phyloP scores from a whole-genome alignment of 2,797 vertebrate species.

The Siniperca obscura region DNA sequence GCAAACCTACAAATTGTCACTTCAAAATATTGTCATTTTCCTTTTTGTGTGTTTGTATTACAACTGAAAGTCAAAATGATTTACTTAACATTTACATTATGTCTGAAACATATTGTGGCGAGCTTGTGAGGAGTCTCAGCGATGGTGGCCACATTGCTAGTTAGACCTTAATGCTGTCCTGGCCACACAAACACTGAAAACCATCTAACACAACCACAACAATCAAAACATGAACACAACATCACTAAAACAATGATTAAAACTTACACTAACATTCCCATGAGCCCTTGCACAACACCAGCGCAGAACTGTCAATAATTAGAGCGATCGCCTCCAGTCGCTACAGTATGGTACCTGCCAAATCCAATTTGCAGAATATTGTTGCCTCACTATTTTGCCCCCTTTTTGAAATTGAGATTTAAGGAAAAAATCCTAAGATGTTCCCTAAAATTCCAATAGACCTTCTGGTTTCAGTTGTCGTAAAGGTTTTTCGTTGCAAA shows the following conservation, averaged over 20 bases:
- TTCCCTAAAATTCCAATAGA: neutral
- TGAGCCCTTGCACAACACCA: too few relatives aligned
- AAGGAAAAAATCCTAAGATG: neutral
- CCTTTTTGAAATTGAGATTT: neutral
- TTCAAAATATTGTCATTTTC: neutral
- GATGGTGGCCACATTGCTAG: too few relatives aligned
- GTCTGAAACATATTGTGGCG: neutral
- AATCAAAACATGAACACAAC: too few relatives aligned
- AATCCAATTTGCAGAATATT: neutral
- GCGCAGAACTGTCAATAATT: too few relatives aligned
- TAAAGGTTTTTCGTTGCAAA: neutral
- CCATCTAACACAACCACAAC: too few relatives aligned
- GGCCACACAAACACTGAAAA: too few relatives aligned
- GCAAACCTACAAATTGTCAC: neutral
- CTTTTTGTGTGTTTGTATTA: conserved; percentile 5
- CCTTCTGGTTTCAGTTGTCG: neutral
- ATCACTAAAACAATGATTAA: too few relatives aligned
- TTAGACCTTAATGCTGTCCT: too few relatives aligned
- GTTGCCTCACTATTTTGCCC: neutral
- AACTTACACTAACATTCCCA: too few relatives aligned
- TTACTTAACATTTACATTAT: neutral
- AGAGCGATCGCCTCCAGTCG: too few relatives aligned
- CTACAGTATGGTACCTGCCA: neutral
- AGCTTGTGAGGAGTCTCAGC: too few relatives aligned
- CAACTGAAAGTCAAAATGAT: neutral